Evolutionary conservation across 2,797 vertebrate species (phyloP).

Genomic region (Coregonus sp.): DNA sequence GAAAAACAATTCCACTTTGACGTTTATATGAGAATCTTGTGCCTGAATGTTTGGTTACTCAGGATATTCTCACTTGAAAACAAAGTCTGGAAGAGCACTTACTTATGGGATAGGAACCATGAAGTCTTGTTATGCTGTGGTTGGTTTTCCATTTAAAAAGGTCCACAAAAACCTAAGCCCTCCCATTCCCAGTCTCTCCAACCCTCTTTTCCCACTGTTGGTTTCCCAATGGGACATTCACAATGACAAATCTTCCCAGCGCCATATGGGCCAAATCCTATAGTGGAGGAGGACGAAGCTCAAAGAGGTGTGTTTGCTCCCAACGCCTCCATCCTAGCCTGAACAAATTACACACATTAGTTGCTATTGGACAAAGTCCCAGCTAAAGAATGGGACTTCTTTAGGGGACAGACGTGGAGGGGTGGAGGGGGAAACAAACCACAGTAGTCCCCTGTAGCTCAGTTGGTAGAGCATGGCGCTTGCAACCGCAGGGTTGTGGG

Average conservation of each 20-base stretch:
- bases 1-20: neutral
- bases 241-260: conserved; percentile 60
- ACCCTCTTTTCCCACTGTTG: conserved; percentile 31
- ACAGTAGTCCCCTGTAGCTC: neutral
- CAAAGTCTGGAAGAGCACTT: conserved; percentile 18
- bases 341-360: conserved; percentile 74
- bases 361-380: conserved; percentile 68
- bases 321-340: conserved; percentile 54
- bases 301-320: conserved; percentile 65
- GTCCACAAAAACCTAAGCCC: conserved; percentile 29
- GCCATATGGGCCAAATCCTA: conserved; percentile 57
- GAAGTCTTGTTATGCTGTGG: conserved; percentile 26
- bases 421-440: neutral
- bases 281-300: conserved; percentile 44
- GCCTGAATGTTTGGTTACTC: conserved; percentile 1
- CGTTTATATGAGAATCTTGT: neutral
- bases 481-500: too few species aligned
- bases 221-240: conserved; percentile 48
- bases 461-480: too few species aligned
- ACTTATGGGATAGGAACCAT: neutral
- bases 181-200: conserved; percentile 22
- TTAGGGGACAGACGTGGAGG: conserved; percentile 49
- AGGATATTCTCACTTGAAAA: conserved; percentile 20
- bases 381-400: conserved; percentile 49
- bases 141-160: conserved; percentile 39